Evolutionary conservation across 2,797 vertebrate genomes (phyloP).

Genomic region (Bovichtus variegatus): DNA sequence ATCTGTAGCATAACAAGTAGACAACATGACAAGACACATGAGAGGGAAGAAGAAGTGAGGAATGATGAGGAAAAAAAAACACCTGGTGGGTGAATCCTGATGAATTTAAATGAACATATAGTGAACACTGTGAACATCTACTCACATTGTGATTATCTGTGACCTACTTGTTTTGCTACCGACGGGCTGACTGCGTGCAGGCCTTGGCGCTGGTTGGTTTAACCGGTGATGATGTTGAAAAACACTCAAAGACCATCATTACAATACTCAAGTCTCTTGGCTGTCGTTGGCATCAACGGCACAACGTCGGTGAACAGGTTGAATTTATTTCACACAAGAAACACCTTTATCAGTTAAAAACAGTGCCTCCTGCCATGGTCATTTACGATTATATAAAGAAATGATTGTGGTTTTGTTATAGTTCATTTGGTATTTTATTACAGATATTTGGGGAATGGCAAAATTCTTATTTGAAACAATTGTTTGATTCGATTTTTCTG

Average conservation of each 20-base stretch:
- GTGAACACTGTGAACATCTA: too few species aligned
- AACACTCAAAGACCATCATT: too few species aligned
- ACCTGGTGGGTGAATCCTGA: background rate
- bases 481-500: too few species aligned
- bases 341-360: background rate
- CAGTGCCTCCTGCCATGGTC: background rate
- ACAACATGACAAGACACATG: background rate
- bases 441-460: background rate
- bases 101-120: background rate
- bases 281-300: background rate
- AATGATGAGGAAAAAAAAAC: too few species aligned
- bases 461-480: background rate
- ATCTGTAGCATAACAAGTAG: background rate
- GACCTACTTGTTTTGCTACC: background rate
- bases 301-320: background rate
- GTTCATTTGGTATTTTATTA: background rate
- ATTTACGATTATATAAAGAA: background rate
- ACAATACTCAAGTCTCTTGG: background rate
- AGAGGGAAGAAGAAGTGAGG: background rate
- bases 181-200: conserved; percentile 1
- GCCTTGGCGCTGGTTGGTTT: conserved; percentile 5
- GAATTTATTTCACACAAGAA: background rate
- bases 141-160: background rate
- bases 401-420: background rate
- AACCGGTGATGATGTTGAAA: background rate